Percentiles rank a stretch among this genome's conserved stretches.
phyloP scores from a whole-genome alignment of 2,888 invertebrate genomes.

The Callyntrura guangdongensis region DNA sequence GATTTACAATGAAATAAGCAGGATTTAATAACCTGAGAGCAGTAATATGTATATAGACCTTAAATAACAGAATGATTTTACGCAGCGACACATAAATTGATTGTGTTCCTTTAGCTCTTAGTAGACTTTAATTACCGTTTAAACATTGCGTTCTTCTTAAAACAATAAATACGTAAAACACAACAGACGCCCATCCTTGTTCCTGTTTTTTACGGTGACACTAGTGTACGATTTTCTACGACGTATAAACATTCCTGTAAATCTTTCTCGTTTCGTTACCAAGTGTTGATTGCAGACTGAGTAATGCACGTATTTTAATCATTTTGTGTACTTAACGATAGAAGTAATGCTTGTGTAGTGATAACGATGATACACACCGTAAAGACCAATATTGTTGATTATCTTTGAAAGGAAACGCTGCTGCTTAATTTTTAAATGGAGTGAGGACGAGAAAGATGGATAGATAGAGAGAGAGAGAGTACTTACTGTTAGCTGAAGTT shows the following conservation, averaged over 20 bases:
- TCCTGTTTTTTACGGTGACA: background rate
- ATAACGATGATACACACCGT: constrained; percentile 12
- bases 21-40: too few relatives aligned
- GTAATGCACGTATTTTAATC: background rate
- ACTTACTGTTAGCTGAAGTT: constrained; percentile 65
- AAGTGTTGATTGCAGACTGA: background rate
- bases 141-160: too few relatives aligned
- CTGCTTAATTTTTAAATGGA: background rate
- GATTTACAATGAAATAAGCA: too few relatives aligned
- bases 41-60: too few relatives aligned
- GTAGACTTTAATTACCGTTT: too few relatives aligned
- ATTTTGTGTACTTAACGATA: background rate
- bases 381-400: background rate
- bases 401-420: background rate
- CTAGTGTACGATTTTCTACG: background rate
- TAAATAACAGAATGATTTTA: too few relatives aligned
- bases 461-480: constrained; percentile 44
- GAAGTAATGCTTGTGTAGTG: constrained; percentile 4
- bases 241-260: too few relatives aligned
- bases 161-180: too few relatives aligned
- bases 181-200: too few relatives aligned
- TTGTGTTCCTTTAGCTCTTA: too few relatives aligned
- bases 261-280: background rate
- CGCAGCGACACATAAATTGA: too few relatives aligned
- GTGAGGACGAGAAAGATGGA: background rate